These are phyloP conservation scores for Hyphantria cunea DNA, from an alignment of 1,140 invertebrate genomes.

Conservation along the genomic window DNA sequence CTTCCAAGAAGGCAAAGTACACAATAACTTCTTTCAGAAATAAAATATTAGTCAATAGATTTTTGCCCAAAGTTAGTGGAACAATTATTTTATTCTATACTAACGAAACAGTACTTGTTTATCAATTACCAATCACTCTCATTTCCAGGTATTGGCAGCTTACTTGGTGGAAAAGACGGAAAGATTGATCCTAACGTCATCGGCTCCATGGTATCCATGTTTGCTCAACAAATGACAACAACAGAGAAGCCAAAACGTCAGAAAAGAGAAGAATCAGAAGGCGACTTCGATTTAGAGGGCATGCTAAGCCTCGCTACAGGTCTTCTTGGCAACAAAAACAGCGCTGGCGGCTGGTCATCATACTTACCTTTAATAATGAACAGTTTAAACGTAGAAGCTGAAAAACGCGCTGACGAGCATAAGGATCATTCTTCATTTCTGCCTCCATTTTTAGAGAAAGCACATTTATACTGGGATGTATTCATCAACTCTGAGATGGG, in stretches of 20 bases:
- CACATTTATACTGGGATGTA: slow-evolving; percentile 89
- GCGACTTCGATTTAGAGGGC: slow-evolving; percentile 79
- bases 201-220: slow-evolving; percentile 80
- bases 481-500: slow-evolving; percentile 90
- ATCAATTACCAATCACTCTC: too few relatives aligned
- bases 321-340: slow-evolving; percentile 82
- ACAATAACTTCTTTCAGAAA: too few relatives aligned
- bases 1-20: too few relatives aligned
- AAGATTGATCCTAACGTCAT: slow-evolving; percentile 82
- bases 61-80: too few relatives aligned
- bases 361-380: slow-evolving; percentile 85
- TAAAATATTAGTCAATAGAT: too few relatives aligned
- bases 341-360: slow-evolving; percentile 65
- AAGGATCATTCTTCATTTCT: slow-evolving; percentile 87
- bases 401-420: slow-evolving; percentile 84
- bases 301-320: slow-evolving; percentile 84
- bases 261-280: slow-evolving; percentile 44
- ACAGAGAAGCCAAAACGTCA: slow-evolving; percentile 40
- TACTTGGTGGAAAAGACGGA: slow-evolving; percentile 78
- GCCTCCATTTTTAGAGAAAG: slow-evolving; percentile 88
- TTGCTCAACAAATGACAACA: slow-evolving; percentile 66
- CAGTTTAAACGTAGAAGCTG: slow-evolving; percentile 80
- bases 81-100: too few relatives aligned
- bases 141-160: slow-evolving; percentile 73
- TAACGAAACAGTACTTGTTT: too few relatives aligned